Evolutionary conservation across 2,888 invertebrate genomes (phyloP).

Genomic region (Lasioglossum lativentre): DNA sequence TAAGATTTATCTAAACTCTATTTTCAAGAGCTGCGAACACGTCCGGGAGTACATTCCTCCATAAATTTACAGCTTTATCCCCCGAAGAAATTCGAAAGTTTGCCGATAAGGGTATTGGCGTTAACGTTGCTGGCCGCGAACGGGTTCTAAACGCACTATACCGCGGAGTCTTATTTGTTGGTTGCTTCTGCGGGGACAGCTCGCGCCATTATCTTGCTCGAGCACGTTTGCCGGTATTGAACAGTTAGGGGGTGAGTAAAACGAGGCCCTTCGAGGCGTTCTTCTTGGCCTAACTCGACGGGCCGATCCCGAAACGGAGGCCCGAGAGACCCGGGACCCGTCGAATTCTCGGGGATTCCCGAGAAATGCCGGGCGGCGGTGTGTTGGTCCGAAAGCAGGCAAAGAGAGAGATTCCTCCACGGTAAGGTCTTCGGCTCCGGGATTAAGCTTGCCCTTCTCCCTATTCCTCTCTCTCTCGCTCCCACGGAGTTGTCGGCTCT

Average conservation of each 20-base stretch:
- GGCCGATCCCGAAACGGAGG: slow-evolving; percentile 44
- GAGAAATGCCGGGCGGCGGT: slow-evolving; percentile 51
- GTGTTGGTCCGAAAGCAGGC: slow-evolving; percentile 56
- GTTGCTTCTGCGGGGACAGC: slow-evolving; percentile 35
- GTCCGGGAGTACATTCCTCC: not conserved
- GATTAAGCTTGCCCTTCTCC: slow-evolving; percentile 68
- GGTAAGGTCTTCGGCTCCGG: slow-evolving; percentile 62
- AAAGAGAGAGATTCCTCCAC: slow-evolving; percentile 47
- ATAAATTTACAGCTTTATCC: not conserved
- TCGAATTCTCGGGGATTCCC: slow-evolving; percentile 66
- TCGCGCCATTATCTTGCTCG: slow-evolving; percentile 44
- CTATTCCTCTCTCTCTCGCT: slow-evolving; percentile 49
- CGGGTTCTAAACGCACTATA: slow-evolving; percentile 2
- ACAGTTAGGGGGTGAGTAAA: slow-evolving; percentile 4
- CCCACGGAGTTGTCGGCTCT: slow-evolving; percentile 58
- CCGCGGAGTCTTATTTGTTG: slow-evolving; percentile 20
- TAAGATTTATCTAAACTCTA: not conserved
- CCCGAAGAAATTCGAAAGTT: not conserved
- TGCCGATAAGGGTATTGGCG: slow-evolving; percentile 3
- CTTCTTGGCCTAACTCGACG: not conserved
- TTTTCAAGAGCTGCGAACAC: not conserved
- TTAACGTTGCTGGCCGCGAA: not conserved
- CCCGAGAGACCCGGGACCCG: slow-evolving; percentile 23
- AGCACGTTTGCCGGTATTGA: not conserved
- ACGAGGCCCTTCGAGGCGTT: not conserved